Conservation (phyloP, 2,888 invertebrate species). For the Ischnus inquisitorius region DNA sequence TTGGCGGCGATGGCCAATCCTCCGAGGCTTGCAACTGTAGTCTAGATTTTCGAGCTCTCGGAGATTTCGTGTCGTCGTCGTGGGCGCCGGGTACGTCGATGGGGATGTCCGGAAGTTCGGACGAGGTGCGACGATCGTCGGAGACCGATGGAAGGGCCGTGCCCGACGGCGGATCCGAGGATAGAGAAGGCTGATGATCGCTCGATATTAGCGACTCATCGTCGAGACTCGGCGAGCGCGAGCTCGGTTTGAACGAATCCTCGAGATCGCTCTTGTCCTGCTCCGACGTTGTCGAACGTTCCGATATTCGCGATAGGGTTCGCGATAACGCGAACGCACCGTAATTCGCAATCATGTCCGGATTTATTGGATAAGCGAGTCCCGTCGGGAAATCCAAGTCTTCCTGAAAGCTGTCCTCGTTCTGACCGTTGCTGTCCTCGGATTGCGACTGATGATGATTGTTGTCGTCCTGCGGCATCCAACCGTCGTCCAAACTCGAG, state of each 20-base stretch:
- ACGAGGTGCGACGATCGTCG: conserved; percentile 93
- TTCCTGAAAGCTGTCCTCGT: conserved; percentile 89
- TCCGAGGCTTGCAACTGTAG: conserved; percentile 89
- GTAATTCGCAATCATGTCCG: conserved; percentile 91
- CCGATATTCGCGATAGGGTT: conserved; percentile 94
- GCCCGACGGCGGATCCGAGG: conserved; percentile 91
- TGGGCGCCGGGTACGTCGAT: conserved; percentile 89
- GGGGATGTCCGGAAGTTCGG: conserved; percentile 94
- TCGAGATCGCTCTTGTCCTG: conserved; percentile 94
- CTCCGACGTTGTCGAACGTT: conserved; percentile 95
- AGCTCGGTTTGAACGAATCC: conserved; percentile 94
- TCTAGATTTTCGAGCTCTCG: conserved; percentile 76
- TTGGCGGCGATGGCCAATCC: conserved; percentile 94
- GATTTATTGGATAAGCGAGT: conserved; percentile 90
- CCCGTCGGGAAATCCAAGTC: conserved; percentile 92
- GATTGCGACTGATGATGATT: conserved; percentile 80
- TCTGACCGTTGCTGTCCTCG: conserved; percentile 82
- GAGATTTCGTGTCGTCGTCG: conserved; percentile 85
- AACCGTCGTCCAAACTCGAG: conserved; percentile 94
- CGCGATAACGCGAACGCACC: conserved; percentile 91
- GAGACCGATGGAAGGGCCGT: conserved; percentile 87
- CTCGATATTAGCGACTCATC: conserved; percentile 94
- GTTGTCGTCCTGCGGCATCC: conserved; percentile 88
- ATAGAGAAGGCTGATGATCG: conserved; percentile 94
- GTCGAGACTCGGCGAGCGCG: conserved; percentile 93